phyloP scores from a whole-genome alignment of 2,113 vertebrate species.

The Catharus bicknelli region DNA sequence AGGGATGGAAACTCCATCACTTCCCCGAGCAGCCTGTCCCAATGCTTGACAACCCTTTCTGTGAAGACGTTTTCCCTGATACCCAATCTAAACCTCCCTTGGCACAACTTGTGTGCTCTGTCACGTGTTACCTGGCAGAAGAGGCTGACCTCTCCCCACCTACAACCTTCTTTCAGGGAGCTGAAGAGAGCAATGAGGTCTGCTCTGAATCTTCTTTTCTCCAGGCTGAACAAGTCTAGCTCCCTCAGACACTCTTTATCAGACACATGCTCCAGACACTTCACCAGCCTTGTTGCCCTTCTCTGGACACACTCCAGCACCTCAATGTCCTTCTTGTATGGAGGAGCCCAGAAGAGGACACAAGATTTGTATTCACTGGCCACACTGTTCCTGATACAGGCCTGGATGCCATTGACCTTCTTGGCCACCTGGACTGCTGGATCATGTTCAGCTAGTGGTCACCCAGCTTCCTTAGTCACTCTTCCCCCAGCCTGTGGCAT shows the following conservation, averaged over 20 bases:
- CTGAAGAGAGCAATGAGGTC: not conserved
- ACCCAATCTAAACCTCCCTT: not conserved
- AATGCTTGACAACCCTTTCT: not conserved
- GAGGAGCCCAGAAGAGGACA: not conserved
- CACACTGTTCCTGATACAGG: not conserved
- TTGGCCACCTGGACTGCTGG: not conserved
- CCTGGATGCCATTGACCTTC: not conserved
- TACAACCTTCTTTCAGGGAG: not conserved
- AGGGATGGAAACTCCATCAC: not conserved
- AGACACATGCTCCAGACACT: not conserved
- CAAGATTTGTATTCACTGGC: not conserved
- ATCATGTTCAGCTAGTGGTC: not conserved
- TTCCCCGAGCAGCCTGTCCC: not conserved
- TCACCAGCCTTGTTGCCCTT: not conserved
- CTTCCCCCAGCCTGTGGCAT: not conserved
- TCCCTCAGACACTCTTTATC: not conserved
- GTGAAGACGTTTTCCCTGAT: not conserved
- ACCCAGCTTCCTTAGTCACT: not conserved
- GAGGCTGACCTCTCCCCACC: accelerated
- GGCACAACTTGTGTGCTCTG: not conserved
- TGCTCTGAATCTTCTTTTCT: not conserved
- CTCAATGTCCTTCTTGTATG: too few relatives aligned
- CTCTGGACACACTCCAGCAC: not conserved
- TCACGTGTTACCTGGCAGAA: not conserved
- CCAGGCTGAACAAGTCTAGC: not conserved